These are phyloP conservation scores for Halictus ligatus DNA, from an alignment of 2,888 invertebrate species.

Conservation along the genomic window DNA sequence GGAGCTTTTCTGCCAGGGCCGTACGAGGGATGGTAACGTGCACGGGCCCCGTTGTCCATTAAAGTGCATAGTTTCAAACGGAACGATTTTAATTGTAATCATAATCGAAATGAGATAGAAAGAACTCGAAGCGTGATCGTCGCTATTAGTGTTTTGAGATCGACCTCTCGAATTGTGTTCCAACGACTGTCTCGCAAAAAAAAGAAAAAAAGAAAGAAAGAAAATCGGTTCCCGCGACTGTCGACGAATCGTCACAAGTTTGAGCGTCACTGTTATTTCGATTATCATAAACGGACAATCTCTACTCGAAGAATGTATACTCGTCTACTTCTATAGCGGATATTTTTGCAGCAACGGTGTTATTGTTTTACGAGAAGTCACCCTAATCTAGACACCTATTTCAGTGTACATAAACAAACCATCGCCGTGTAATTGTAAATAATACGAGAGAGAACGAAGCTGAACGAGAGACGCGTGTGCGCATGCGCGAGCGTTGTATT, in stretches of 20 bases:
- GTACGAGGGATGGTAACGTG: neutral
- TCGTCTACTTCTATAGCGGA: constrained; percentile 30
- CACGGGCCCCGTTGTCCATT: neutral
- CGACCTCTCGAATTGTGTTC: constrained; percentile 22
- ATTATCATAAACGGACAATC: constrained; percentile 52
- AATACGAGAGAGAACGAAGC: constrained; percentile 31
- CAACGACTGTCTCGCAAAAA: constrained; percentile 10
- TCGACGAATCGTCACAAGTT: neutral
- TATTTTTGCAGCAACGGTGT: constrained; percentile 44
- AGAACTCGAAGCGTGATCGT: neutral
- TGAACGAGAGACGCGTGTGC: constrained; percentile 19
- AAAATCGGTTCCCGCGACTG: neutral
- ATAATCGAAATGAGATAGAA: constrained; percentile 1
- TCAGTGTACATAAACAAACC: constrained; percentile 47
- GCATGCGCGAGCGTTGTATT: constrained; percentile 18
- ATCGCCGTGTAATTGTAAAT: constrained; percentile 53
- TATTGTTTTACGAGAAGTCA: constrained; percentile 32
- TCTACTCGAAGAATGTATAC: constrained; percentile 31
- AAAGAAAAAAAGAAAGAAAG: neutral
- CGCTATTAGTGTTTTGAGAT: constrained; percentile 11
- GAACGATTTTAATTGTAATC: constrained; percentile 18
- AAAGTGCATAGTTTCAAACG: constrained; percentile 4
- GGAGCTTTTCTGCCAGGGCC: neutral
- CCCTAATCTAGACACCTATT: constrained; percentile 1
- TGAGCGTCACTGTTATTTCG: constrained; percentile 16